Percentiles rank a stretch among this genome's conserved stretches.
Conservation (phyloP, 2,888 invertebrate species). For the Beris chalybata region DNA sequence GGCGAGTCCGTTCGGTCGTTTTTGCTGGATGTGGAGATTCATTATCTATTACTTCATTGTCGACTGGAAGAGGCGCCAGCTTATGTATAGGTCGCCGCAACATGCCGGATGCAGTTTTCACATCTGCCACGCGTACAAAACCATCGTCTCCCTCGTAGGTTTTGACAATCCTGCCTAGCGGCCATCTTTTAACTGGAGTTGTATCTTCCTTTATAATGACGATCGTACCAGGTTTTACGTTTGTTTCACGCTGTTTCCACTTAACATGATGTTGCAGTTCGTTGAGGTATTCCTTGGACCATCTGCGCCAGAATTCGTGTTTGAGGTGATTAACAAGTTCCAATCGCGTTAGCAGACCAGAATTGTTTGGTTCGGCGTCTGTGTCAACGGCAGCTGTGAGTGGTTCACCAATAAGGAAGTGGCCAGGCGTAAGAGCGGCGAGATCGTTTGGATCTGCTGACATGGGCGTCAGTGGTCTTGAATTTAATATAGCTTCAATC, state of each 20-base stretch:
- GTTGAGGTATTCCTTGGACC: too few species aligned
- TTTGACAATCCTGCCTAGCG: too few species aligned
- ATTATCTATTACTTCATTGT: too few species aligned
- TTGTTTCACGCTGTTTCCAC: constrained; percentile 28
- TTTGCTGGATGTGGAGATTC: too few species aligned
- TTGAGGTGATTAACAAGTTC: constrained; percentile 34
- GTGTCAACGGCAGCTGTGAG: constrained; percentile 31
- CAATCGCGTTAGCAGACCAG: constrained; percentile 17
- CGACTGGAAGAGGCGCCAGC: too few species aligned
- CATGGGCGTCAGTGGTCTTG: constrained; percentile 42
- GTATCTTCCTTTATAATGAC: constrained; percentile 23
- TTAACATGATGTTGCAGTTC: constrained; percentile 38
- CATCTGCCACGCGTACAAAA: too few species aligned
- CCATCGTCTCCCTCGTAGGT: too few species aligned
- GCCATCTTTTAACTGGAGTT: too few species aligned
- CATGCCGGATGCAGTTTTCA: too few species aligned
- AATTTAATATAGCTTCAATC: constrained; percentile 44
- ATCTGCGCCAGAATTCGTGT: constrained; percentile 12
- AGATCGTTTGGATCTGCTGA: constrained; percentile 39
- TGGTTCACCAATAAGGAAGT: constrained; percentile 31
- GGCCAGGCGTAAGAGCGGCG: constrained; percentile 36
- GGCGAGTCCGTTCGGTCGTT: too few species aligned
- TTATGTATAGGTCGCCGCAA: too few species aligned
- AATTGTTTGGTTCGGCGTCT: not conserved
- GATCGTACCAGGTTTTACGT: constrained; percentile 19